A percentile compares a stretch with the other conserved stretches of the same genome.
phyloP scores from a whole-genome alignment of 2,113 vertebrate genomes.

The Corythornis vintsioides region DNA sequence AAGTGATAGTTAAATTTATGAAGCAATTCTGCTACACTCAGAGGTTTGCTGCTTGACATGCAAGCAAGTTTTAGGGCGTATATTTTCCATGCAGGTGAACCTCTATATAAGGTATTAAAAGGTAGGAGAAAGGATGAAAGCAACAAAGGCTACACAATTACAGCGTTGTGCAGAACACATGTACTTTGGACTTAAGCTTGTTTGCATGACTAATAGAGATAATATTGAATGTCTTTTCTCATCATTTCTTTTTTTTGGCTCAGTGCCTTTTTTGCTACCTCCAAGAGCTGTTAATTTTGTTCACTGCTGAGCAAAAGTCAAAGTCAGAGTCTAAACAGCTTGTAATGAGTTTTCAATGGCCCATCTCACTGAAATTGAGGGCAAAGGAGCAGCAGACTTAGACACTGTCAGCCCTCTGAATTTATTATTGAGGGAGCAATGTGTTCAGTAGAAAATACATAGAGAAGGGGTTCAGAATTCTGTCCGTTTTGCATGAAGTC shows the following conservation, averaged over 20 bases:
- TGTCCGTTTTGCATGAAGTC: slow-evolving; percentile 28
- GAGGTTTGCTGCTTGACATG: slow-evolving; percentile 74
- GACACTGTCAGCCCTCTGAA: slow-evolving; percentile 79
- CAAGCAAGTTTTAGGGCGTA: slow-evolving; percentile 61
- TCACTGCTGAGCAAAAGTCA: slow-evolving; percentile 86
- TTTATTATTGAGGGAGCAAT: slow-evolving; percentile 78
- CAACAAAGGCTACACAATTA: slow-evolving; percentile 4
- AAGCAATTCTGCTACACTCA: slow-evolving; percentile 76
- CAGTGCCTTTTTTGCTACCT: slow-evolving; percentile 78
- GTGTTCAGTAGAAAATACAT: slow-evolving; percentile 38
- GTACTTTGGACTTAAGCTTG: slow-evolving; percentile 49
- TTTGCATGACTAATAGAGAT: slow-evolving; percentile 81
- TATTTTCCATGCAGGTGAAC: slow-evolving; percentile 32
- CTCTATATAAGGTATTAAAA: neutral
- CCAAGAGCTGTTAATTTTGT: slow-evolving; percentile 88
- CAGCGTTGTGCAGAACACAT: slow-evolving; percentile 36
- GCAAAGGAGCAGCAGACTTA: slow-evolving; percentile 84
- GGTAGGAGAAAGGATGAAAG: slow-evolving; percentile 3
- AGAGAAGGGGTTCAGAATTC: slow-evolving; percentile 47
- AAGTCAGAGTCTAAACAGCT: slow-evolving; percentile 89
- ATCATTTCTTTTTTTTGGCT: slow-evolving; percentile 77
- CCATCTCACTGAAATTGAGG: slow-evolving; percentile 89
- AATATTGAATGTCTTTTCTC: slow-evolving; percentile 76
- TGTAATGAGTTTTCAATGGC: slow-evolving; percentile 91
- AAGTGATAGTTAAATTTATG: slow-evolving; percentile 85